Conservation (phyloP, 2,797 vertebrate species). For the Loriculus beryllinus region DNA sequence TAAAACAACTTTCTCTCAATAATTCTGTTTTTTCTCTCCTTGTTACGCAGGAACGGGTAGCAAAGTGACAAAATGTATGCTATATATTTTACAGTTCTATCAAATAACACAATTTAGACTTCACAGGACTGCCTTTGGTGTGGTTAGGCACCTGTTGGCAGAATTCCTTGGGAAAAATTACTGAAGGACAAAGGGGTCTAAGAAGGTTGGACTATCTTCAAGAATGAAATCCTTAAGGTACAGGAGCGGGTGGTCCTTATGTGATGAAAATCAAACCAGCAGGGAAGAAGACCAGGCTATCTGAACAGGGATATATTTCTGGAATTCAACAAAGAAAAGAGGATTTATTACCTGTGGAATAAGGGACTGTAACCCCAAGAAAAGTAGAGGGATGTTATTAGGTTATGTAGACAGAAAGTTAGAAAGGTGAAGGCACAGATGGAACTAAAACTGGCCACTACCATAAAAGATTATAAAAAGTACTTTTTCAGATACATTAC, state of each 20-base stretch:
- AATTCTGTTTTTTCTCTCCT: not conserved
- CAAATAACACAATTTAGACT: not conserved
- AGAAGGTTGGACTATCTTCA: not conserved
- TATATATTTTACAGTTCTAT: not conserved
- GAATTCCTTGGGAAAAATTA: not conserved
- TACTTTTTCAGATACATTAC: not conserved
- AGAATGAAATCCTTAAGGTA: not conserved
- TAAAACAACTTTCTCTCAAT: not conserved
- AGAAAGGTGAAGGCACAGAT: not conserved
- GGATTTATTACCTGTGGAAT: not conserved
- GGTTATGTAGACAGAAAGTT: not conserved
- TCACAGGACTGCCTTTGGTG: not conserved
- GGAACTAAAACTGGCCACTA: not conserved
- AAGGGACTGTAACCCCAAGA: not conserved
- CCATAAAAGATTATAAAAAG: not conserved
- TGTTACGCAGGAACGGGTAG: not conserved
- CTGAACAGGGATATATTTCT: not conserved
- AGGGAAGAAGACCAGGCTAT: not conserved
- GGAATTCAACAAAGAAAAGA: not conserved
- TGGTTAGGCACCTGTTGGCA: not conserved
- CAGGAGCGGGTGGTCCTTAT: rapidly evolving
- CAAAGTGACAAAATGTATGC: not conserved
- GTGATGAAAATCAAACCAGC: not conserved
- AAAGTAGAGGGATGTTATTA: not conserved
- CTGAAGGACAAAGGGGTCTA: not conserved